Conservation (phyloP, 2,113 vertebrate genomes). For the Anolis sagrei region DNA sequence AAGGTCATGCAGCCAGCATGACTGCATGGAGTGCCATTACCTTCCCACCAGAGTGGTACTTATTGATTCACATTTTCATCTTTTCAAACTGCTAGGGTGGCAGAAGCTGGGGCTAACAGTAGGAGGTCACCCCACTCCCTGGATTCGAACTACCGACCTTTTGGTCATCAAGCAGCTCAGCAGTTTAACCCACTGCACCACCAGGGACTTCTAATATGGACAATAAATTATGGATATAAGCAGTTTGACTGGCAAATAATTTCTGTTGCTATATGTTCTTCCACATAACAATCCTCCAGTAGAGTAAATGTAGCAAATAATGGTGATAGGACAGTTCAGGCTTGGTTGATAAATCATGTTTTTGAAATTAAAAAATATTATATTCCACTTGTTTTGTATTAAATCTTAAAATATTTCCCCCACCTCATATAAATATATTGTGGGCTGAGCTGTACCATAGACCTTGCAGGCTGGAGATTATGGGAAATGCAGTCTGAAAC, state of each 20-base stretch:
- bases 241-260: background rate
- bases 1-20: too few relatives aligned
- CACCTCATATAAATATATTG: background rate
- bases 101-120: too few relatives aligned
- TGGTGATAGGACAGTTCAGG: background rate
- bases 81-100: too few relatives aligned
- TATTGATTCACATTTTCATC: too few relatives aligned
- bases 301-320: background rate
- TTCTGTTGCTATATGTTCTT: background rate
- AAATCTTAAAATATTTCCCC: background rate
- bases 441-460: background rate
- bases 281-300: background rate
- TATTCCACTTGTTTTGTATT: background rate
- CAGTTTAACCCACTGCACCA: too few relatives aligned
- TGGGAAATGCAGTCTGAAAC: background rate
- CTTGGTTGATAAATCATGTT: background rate
- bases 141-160: too few relatives aligned
- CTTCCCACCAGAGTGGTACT: too few relatives aligned
- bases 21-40: too few relatives aligned
- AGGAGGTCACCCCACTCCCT: too few relatives aligned
- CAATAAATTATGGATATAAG: background rate
- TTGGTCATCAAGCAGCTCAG: too few relatives aligned
- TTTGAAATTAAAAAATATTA: background rate
- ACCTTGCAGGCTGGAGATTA: background rate
- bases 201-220: background rate